Percentiles rank a stretch among this genome's conserved stretches.
phyloP scores from a whole-genome alignment of 2,797 vertebrate genomes.

The Cryptoblepharus egeriae region DNA sequence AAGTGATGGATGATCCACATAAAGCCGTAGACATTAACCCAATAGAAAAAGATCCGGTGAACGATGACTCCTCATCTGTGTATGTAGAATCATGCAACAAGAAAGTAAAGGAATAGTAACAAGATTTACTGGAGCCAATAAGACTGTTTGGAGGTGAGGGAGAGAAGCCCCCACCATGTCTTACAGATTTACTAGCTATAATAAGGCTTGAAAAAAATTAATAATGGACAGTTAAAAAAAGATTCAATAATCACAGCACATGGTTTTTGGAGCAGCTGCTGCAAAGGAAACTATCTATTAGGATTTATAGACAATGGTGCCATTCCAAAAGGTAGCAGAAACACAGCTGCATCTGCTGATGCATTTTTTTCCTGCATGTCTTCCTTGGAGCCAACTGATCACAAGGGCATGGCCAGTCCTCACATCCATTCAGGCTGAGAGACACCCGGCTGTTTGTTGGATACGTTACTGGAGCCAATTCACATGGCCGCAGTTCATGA shows the following conservation, averaged over 20 bases:
- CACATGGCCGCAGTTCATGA: too few relatives aligned
- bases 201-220: conserved; percentile 30
- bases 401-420: background rate
- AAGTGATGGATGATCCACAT: conserved; percentile 23
- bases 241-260: conserved; percentile 36
- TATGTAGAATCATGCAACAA: conserved; percentile 33
- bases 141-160: background rate
- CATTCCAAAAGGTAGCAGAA: conserved; percentile 14
- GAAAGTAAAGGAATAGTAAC: background rate
- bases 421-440: background rate
- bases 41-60: conserved; percentile 20
- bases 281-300: conserved; percentile 9
- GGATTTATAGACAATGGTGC: conserved; percentile 36
- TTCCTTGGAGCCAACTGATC: background rate
- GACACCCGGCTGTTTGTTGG: background rate
- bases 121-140: conserved; percentile 26
- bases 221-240: conserved; percentile 28
- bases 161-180: background rate
- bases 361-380: background rate
- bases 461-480: background rate
- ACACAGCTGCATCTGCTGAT: conserved; percentile 3
- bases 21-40: conserved; percentile 21
- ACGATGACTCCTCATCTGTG: conserved; percentile 18
- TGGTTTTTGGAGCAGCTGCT: conserved; percentile 20
- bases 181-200: conserved; percentile 39